phyloP scores from a whole-genome alignment of 2,888 invertebrate species.

The Caenorhabditis doughertyi region DNA sequence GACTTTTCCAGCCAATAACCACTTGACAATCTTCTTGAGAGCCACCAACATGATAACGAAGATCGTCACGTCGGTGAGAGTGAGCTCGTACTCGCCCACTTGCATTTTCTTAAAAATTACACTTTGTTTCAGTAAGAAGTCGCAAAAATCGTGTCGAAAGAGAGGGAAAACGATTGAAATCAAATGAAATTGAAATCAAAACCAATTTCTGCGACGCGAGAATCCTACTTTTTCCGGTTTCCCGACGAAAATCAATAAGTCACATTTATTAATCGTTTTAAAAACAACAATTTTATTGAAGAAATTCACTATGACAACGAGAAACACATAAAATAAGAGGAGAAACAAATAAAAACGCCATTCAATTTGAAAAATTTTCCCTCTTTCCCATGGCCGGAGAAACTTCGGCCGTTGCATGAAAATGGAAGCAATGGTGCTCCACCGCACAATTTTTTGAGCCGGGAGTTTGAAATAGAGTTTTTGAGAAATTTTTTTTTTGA shows the following conservation, averaged over 20 bases:
- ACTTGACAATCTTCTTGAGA: slow-evolving; percentile 26
- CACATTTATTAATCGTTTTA: too few relatives aligned
- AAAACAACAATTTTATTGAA: neutral
- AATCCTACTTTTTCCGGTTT: too few relatives aligned
- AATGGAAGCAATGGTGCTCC: slow-evolving; percentile 24
- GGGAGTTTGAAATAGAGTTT: too few relatives aligned
- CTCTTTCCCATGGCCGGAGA: slow-evolving; percentile 11
- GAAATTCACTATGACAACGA: too few relatives aligned
- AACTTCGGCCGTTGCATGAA: slow-evolving; percentile 2
- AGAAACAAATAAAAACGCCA: neutral
- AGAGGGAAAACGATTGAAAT: neutral
- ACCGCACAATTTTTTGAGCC: slow-evolving; percentile 4
- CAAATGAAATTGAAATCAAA: neutral
- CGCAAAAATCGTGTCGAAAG: too few relatives aligned
- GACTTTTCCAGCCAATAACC: slow-evolving; percentile 13
- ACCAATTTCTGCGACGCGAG: too few relatives aligned
- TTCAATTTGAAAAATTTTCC: neutral
- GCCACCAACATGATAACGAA: slow-evolving; percentile 22
- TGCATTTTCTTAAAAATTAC: slow-evolving; percentile 33
- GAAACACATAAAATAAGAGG: neutral
- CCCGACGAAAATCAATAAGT: too few relatives aligned
- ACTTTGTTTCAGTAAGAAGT: neutral
- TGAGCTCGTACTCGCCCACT: slow-evolving; percentile 48
- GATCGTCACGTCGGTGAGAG: slow-evolving; percentile 29
- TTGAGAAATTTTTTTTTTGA: too few relatives aligned